Percentiles rank a stretch among this genome's conserved stretches.
phyloP scores from a whole-genome alignment of 2,113 vertebrate species.

The Tinamus guttatus region DNA sequence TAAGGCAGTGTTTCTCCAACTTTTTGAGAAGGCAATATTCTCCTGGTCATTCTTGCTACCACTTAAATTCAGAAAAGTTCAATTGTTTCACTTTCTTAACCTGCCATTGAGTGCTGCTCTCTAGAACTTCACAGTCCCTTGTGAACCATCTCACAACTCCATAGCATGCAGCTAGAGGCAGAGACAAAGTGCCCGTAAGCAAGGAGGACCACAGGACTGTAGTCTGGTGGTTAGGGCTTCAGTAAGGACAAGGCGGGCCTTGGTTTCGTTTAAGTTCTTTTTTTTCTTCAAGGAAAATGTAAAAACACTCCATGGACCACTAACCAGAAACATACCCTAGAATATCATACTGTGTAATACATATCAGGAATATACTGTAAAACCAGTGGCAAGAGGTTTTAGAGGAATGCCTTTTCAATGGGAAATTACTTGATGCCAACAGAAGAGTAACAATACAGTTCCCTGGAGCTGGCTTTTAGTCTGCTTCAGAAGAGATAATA shows the following conservation, averaged over 20 bases:
- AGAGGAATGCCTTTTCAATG: neutral
- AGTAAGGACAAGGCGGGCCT: neutral
- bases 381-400: neutral
- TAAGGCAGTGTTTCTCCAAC: neutral
- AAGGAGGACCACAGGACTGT: neutral
- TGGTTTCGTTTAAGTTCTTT: neutral
- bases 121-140: neutral
- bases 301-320: neutral
- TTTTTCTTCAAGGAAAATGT: neutral
- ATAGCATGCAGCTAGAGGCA: neutral
- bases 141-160: neutral
- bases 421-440: neutral
- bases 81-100: neutral
- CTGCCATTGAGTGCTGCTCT: neutral
- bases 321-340: neutral
- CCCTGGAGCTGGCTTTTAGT: slow-evolving; percentile 15
- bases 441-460: neutral
- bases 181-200: neutral
- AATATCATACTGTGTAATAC: neutral
- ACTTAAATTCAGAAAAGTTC: neutral
- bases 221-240: neutral
- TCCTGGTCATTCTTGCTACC: neutral
- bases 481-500: neutral
- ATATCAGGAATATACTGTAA: neutral
- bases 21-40: neutral